Evolutionary conservation across 2,113 vertebrate genomes (phyloP), one percentile per base, ranked within the genome.

Genomic region (Aegotheles bennettii): DNA sequence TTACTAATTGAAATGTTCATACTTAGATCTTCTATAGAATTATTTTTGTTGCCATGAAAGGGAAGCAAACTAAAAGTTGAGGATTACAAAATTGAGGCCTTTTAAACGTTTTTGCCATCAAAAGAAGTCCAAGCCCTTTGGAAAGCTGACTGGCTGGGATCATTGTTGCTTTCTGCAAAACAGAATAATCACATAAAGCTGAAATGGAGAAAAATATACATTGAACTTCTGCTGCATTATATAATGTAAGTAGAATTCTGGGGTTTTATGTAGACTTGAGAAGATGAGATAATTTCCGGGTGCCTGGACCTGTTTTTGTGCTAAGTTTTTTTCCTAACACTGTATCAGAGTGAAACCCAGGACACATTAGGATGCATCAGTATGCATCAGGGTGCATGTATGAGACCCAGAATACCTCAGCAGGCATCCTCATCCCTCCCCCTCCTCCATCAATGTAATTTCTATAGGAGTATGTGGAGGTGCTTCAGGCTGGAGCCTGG

Each of bases 251-350:
- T 47, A 35, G 3, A 36, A n/a, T 36, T 84, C 45, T 57, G n/a
- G 6, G 3, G 2, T 50, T 92, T 82, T 54, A 18, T 0, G 0
- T 7, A 40, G 9, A 18, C 17, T 59, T 68, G 26, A 84, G 42
- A 84, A 40, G 14, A 51, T 51, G 20, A 60, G 51, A 54, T 82
- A 54, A 67, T 82, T 89, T 88, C n/a, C 29, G 28, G 21, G 14
- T 56, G 25, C 17, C 42, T 59, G 16, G 33, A 28, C 1, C 0
- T 8, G 25, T 59, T 45, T 81, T 70, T 59, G 33, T 35, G 20
- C 6, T 24, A 12, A 35, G 4, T 0, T 4, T 38, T n/a, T 81
- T 45, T 6, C 16, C 9, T 12, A 21, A 1, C 11, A 7, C 4
- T 33, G 2, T 60, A 6, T 51, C 23, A 28, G n/a, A 61, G 5